A percentile compares a stretch with the other conserved stretches of the same genome.
These are phyloP conservation scores for Neomorphus geoffroyi DNA, from an alignment of 2,797 vertebrate genomes.

Conservation along the genomic window DNA sequence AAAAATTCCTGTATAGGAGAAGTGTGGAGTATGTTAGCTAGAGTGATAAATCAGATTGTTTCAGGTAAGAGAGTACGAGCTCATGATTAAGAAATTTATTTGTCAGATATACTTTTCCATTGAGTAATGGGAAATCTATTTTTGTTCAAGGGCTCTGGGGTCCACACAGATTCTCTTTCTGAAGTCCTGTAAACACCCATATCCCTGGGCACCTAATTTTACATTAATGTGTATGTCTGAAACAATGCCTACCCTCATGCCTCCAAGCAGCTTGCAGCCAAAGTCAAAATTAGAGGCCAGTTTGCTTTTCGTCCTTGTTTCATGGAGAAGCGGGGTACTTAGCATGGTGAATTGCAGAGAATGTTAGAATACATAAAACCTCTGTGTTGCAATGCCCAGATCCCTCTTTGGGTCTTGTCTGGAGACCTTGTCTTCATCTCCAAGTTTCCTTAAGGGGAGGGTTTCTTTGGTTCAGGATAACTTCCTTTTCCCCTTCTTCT, in stretches of 20 bases:
- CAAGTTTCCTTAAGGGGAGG: background rate
- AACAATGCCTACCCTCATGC: background rate
- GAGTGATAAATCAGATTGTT: background rate
- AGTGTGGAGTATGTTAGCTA: background rate
- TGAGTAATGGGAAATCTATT: background rate
- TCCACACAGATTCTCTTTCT: background rate
- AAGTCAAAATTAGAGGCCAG: background rate
- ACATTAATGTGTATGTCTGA: background rate
- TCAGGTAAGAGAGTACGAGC: background rate
- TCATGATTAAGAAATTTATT: background rate
- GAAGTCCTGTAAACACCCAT: background rate
- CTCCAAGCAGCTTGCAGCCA: background rate
- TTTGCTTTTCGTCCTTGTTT: too few species aligned
- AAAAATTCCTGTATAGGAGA: background rate
- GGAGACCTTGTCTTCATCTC: background rate
- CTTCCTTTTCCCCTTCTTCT: background rate
- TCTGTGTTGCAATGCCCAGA: background rate
- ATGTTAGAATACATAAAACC: background rate
- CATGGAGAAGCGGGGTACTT: background rate
- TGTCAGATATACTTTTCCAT: background rate
- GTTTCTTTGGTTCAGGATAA: background rate
- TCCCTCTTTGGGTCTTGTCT: background rate
- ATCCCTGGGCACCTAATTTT: background rate
- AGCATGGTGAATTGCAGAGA: background rate
- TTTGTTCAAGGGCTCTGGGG: background rate